phyloP scores from a whole-genome alignment of 2,797 vertebrate species.

The Sebastes elongatus region DNA sequence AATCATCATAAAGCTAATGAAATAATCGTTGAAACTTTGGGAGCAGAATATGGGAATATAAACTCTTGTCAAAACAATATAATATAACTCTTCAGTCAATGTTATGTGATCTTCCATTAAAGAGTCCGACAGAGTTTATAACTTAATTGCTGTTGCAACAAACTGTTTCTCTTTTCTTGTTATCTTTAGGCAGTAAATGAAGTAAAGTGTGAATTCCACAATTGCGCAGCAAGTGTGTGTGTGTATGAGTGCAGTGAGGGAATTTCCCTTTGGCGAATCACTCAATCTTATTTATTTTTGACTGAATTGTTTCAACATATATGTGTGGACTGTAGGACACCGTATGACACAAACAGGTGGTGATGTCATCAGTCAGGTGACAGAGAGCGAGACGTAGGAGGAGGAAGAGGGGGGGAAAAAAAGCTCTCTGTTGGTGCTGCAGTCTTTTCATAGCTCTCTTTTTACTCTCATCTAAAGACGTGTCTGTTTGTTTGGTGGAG shows the following conservation, averaged over 20 bases:
- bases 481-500: constrained; percentile 4
- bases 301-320: constrained; percentile 15
- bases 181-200: background rate
- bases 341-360: background rate
- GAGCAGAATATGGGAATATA: background rate
- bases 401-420: background rate
- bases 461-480: background rate
- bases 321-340: background rate
- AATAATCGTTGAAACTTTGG: background rate
- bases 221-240: background rate
- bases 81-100: background rate
- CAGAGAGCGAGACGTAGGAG: background rate
- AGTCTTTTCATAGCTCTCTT: constrained; percentile 4
- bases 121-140: background rate
- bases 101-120: background rate
- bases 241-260: background rate
- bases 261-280: background rate
- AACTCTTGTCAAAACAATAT: background rate
- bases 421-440: background rate
- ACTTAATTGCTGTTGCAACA: constrained; percentile 10
- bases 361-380: constrained; percentile 72
- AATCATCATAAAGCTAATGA: background rate
- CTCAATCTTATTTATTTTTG: background rate
- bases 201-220: constrained; percentile 2
- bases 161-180: constrained; percentile 6